Percentiles rank a stretch among this genome's conserved stretches.
These are phyloP conservation scores for Symphodus melops DNA, from an alignment of 2,113 vertebrate species.

Conservation along the genomic window DNA sequence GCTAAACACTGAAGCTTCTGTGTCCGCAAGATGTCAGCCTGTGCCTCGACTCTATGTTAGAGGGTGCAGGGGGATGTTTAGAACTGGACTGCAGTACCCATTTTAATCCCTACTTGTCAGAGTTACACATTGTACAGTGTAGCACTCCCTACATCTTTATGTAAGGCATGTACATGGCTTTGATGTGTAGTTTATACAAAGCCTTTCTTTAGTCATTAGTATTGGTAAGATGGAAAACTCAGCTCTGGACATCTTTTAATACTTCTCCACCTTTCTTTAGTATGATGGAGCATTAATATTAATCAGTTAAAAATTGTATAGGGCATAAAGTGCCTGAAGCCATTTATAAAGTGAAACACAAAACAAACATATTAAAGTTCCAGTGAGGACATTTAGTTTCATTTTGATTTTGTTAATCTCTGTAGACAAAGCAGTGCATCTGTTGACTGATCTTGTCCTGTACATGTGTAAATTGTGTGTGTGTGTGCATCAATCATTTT, in stretches of 20 bases:
- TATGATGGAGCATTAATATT: background rate
- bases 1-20: too few species aligned
- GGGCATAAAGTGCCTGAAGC: background rate
- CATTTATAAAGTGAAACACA: background rate
- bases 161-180: background rate
- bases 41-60: too few species aligned
- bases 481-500: background rate
- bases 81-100: too few species aligned
- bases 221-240: background rate
- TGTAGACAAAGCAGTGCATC: too few species aligned
- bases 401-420: too few species aligned
- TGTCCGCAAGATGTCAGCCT: too few species aligned
- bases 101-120: too few species aligned
- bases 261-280: background rate
- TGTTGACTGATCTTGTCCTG: too few species aligned
- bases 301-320: background rate
- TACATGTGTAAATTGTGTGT: too few species aligned
- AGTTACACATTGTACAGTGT: background rate
- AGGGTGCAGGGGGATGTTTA: too few species aligned
- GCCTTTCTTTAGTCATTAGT: background rate
- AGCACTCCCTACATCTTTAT: background rate
- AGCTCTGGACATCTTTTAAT: constrained; percentile 2
- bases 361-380: too few species aligned
- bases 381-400: background rate
- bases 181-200: background rate